These are phyloP conservation scores for Delichon dasypus DNA, from an alignment of 2,797 vertebrate genomes.

Conservation along the genomic window DNA sequence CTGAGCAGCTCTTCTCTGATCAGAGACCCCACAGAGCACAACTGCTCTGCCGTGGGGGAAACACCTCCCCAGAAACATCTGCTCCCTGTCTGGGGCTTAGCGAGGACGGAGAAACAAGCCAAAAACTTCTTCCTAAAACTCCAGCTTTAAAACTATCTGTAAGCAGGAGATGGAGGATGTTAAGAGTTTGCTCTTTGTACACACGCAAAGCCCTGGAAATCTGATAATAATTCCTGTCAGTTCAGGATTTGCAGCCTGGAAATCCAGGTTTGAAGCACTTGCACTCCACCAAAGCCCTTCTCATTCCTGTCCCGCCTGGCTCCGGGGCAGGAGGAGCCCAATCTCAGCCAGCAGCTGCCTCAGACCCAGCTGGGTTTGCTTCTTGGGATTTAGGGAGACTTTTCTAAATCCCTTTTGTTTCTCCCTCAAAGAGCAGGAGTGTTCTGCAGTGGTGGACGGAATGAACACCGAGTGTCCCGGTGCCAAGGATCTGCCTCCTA, in stretches of 20 bases:
- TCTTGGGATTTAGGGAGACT: background rate
- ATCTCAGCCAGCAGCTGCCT: background rate
- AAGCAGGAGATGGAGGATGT: background rate
- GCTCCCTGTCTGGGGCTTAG: background rate
- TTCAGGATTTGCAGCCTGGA: background rate
- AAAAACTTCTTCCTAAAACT: background rate
- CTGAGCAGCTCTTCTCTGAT: background rate
- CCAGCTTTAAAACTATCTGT: background rate
- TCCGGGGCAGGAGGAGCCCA: background rate
- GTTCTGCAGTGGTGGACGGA: background rate
- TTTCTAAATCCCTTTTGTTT: background rate
- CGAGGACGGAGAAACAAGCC: background rate
- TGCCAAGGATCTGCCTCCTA: background rate
- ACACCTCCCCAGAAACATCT: background rate
- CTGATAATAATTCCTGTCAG: background rate
- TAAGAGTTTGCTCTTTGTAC: background rate
- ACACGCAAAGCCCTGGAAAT: background rate
- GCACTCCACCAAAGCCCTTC: background rate
- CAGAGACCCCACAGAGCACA: background rate
- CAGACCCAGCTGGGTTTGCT: background rate
- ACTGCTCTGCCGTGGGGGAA: background rate
- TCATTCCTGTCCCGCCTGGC: background rate
- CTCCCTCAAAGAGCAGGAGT: background rate
- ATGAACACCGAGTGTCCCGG: accelerated
- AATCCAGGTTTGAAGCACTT: background rate